A percentile compares a stretch with the other conserved stretches of the same genome.
These are phyloP conservation scores for Coreius guichenoti DNA, from an alignment of 2,797 vertebrate species.

Conservation along the genomic window DNA sequence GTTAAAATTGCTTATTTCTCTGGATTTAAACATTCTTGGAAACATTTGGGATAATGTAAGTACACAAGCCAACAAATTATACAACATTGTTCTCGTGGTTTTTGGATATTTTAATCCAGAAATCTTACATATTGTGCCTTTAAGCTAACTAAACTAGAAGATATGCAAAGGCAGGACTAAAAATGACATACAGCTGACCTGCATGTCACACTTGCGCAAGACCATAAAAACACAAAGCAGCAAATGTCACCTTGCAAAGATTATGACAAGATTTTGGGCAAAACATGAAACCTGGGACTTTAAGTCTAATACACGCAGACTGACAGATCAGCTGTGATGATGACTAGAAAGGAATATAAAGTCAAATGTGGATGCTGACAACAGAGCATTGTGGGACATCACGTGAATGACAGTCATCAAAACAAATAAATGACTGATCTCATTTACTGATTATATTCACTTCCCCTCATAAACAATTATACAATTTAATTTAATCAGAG, in stretches of 20 bases:
- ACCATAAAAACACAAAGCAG: background rate
- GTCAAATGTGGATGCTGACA: conserved; percentile 3
- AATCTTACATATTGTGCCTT: background rate
- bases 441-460: background rate
- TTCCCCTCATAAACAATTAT: background rate
- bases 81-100: too few species aligned
- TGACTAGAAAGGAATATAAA: background rate
- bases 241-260: conserved; percentile 15
- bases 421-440: conserved; percentile 1
- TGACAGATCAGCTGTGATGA: background rate
- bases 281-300: background rate
- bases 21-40: too few species aligned
- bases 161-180: background rate
- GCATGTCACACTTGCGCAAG: background rate
- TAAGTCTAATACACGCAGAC: background rate
- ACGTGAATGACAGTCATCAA: conserved; percentile 9
- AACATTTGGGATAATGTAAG: too few species aligned
- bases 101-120: too few species aligned
- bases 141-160: background rate
- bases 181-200: background rate
- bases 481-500: background rate
- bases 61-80: too few species aligned
- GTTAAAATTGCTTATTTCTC: too few species aligned
- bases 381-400: background rate
- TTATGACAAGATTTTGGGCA: background rate